Evolutionary conservation across 2,888 invertebrate species (phyloP).

Genomic region (Apamea anceps): DNA sequence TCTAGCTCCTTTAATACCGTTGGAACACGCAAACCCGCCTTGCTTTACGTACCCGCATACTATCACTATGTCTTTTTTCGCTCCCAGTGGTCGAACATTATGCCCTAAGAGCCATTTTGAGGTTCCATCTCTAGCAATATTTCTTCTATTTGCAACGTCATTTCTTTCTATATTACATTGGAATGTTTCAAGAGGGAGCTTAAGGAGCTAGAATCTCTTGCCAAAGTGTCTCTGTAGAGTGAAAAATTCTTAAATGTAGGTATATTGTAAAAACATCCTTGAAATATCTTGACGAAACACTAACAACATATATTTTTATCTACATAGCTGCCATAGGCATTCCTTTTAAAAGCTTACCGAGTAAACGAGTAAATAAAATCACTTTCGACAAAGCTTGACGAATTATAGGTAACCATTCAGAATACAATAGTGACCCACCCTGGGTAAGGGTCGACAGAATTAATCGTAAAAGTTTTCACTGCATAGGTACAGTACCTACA

Average conservation of each 20-base stretch:
- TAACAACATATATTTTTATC: slow-evolving; percentile 1
- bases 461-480: slow-evolving; percentile 4
- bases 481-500: not conserved
- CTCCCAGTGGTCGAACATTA: slow-evolving; percentile 78
- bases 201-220: slow-evolving; percentile 25
- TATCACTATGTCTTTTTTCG: slow-evolving; percentile 83
- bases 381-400: not conserved
- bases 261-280: not conserved
- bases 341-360: not conserved
- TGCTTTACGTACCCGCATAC: slow-evolving; percentile 75
- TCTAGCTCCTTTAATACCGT: slow-evolving; percentile 77
- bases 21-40: slow-evolving; percentile 68
- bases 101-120: slow-evolving; percentile 79
- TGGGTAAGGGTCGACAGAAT: not conserved
- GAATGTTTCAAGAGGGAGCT: slow-evolving; percentile 60
- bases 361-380: not conserved
- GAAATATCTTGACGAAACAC: not conserved
- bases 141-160: slow-evolving; percentile 82
- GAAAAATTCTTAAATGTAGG: not conserved
- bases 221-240: not conserved
- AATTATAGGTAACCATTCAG: not conserved
- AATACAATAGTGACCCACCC: not conserved
- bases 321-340: not conserved
- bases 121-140: slow-evolving; percentile 80
- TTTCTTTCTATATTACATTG: slow-evolving; percentile 76